Evolutionary conservation across 2,888 invertebrate species (phyloP), one percentile per base, ranked within the genome.

Genomic region (Parnassius mnemosyne): DNA sequence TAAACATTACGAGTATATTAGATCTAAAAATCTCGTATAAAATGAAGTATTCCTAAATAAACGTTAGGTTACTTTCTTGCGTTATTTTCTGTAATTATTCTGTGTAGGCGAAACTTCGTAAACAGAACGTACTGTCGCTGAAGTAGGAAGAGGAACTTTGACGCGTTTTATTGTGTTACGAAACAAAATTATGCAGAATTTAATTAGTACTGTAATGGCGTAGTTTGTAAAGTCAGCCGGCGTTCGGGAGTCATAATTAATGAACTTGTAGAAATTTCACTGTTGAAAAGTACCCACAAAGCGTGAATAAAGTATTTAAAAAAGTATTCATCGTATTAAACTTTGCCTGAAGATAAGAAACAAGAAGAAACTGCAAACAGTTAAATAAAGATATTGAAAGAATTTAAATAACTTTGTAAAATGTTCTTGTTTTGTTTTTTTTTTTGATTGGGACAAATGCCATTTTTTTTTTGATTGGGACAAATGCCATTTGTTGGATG

Each of bases 171-270:
- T 51, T 43, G 47, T 49, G 47, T 42, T 49, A 42, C 43, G 62
- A 58, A 58, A 51, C 46, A 44, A 50, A 63, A 63, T 50, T 50
- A 62, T 53, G 46, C 58, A 53, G 53, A 54, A 63, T 58, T 63
- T 63, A 63, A 63, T 63, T 58, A 63, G 57, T 41, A 25, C 54
- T 54, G 25, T 58, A 54, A 53, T 25, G 50, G 58, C 50, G 54
- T 54, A 41, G 42, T 54, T 63, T 50, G 46, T 25, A 13, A 20
- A 57, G 13, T 49, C 16, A 10, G 49, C 56, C 56, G 56, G 54
- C 42, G 7, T 49, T 54, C 25, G 11, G 44, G 49, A 51, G 60
- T 55, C 55, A 25, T 61, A 61, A 61, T 61, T 61, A 57, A 61
- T 61, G 53, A 61, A 61, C 46, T 61, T 52, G 54, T 43, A 41